Evolutionary conservation across 2,888 invertebrate genomes (phyloP), one percentile per base, ranked within the genome.

Genomic region (Tenthredo distinguenda): DNA sequence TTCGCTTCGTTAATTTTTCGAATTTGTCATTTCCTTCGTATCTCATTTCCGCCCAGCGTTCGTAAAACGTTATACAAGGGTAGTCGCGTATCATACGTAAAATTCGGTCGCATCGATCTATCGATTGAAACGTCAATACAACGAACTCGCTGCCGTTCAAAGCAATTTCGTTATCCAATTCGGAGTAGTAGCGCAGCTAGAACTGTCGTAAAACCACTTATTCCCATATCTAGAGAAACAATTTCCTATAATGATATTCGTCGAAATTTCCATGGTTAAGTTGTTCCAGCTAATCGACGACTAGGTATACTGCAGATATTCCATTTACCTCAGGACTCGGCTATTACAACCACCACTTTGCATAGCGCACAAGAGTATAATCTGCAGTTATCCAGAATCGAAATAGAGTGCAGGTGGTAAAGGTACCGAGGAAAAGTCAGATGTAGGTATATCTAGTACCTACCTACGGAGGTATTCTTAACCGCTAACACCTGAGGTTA

Each of bases 401-500:
- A 77, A 77, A 77, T 77, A 21, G 37, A 77, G 77, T 50, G 55
- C 77, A 77, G 50, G 50, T 55, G 21, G 37, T 50, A 18, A 77
- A 18, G 55, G 77, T 55, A 77, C 47, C 9, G 31, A 18, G 18
- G 47, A 50, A 34, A 31, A 55, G 47, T 18, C n/a, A 43, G 72
- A 40, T 5, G 37, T 34, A 18, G 15, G 37, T 34, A 18, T 47
- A 47, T 47, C 12, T 47, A 47, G 47, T 37, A 37, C 10, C 26
- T 62, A 62, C 15, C 40, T 72, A n/a, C 72, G 55, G 34, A 40
- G 81, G 62, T 81, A 81, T 40, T 62, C 81, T 62, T 62, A 81
- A 40, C 81, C 81, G 62, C 62, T 81, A 81, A 81, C 83, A 83
- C 83, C 83, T 83, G 83, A 71, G 71, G 68, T 83, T 83, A 62